Percentiles rank a stretch among this genome's conserved stretches.
These are phyloP conservation scores for Plutomurus gul DNA, from an alignment of 1,140 invertebrate genomes.

Conservation along the genomic window DNA sequence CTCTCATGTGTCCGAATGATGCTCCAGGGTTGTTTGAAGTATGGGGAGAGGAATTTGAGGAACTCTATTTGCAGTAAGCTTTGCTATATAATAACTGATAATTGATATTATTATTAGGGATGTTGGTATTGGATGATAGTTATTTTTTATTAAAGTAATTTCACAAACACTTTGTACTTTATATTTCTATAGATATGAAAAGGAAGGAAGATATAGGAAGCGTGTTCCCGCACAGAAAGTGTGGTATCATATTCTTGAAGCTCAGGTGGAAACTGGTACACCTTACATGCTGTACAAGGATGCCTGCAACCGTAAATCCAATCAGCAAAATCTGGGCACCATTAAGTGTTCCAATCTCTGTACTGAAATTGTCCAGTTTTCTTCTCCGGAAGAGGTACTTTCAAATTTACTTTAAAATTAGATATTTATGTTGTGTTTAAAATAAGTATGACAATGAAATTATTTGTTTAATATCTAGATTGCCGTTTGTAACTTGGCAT, in stretches of 20 bases:
- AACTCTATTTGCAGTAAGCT: slow-evolving; percentile 76
- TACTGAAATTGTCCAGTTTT: slow-evolving; percentile 97
- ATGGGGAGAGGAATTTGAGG: slow-evolving; percentile 94
- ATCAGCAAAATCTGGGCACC: slow-evolving; percentile 98
- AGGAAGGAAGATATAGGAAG: slow-evolving; percentile 73
- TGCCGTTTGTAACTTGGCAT: slow-evolving; percentile 98
- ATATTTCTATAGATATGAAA: slow-evolving; percentile 73
- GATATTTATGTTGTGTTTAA: background rate
- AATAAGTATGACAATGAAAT: background rate
- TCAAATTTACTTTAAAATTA: background rate
- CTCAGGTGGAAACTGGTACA: slow-evolving; percentile 97
- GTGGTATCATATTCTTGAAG: slow-evolving; percentile 92
- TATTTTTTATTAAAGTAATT: no score
- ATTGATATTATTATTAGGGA: background rate
- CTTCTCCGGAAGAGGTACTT: slow-evolving; percentile 83
- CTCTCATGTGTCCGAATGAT: slow-evolving; percentile 95
- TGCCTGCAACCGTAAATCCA: slow-evolving; percentile 94
- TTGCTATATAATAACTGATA: background rate
- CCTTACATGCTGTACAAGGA: slow-evolving; percentile 99
- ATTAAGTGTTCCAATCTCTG: slow-evolving; percentile 98
- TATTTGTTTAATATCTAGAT: slow-evolving; percentile 61
- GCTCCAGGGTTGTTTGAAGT: slow-evolving; percentile 86
- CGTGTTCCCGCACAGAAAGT: slow-evolving; percentile 84
- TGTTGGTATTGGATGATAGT: background rate
- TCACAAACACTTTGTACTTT: background rate